Percentiles rank a stretch among this genome's conserved stretches.
Evolutionary conservation across 1,140 invertebrate genomes (phyloP).

Genomic region (Penaeus vannamei): DNA sequence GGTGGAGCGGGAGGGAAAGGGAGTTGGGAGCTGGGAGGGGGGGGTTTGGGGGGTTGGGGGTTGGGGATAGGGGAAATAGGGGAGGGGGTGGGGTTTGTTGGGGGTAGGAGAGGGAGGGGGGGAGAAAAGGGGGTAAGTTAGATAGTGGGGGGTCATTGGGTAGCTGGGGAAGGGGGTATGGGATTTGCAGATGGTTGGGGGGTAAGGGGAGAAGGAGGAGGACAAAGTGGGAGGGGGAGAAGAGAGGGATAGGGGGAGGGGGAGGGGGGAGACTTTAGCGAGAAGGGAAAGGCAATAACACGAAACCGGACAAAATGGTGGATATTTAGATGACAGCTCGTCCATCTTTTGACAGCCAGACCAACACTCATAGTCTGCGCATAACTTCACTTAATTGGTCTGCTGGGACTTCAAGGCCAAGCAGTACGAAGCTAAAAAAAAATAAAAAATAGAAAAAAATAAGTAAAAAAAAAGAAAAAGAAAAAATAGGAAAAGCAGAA

Average conservation of each 20-base stretch:
- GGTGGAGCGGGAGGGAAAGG: neutral
- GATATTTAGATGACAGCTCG: conserved; percentile 52
- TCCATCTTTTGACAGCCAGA: conserved; percentile 10
- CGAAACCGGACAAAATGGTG: conserved; percentile 45
- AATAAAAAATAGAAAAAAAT: too few species aligned
- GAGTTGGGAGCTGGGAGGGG: neutral
- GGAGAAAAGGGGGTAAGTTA: neutral
- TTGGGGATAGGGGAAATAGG: neutral
- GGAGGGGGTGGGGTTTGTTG: neutral
- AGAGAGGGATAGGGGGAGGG: neutral
- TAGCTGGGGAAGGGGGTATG: too few species aligned
- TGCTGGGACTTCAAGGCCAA: too few species aligned
- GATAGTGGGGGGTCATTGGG: too few species aligned
- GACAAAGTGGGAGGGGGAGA: neutral
- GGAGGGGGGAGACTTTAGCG: neutral
- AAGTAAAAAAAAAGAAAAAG: neutral
- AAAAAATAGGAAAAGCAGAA: neutral
- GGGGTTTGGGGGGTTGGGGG: neutral
- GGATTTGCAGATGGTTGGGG: too few species aligned
- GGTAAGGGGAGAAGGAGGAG: neutral
- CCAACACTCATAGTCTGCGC: too few species aligned
- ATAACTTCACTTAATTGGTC: too few species aligned
- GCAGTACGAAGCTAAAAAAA: too few species aligned
- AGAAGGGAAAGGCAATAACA: conserved; percentile 44
- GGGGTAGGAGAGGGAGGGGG: neutral